These are phyloP conservation scores for Zelleria hepariella DNA, from an alignment of 2,888 invertebrate genomes.

Conservation along the genomic window DNA sequence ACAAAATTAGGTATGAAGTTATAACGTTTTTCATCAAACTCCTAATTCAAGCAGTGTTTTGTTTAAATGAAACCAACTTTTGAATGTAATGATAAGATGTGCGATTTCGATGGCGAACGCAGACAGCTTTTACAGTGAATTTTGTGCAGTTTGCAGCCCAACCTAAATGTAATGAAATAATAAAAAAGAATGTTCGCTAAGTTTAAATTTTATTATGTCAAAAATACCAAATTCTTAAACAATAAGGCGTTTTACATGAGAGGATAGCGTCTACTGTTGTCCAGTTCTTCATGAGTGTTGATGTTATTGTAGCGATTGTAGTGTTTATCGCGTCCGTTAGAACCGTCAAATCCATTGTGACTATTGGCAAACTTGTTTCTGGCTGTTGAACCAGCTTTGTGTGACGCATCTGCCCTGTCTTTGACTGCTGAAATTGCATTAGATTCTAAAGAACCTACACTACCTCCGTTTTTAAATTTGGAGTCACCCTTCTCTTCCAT, in stretches of 20 bases:
- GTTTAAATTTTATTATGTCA: not conserved
- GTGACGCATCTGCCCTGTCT: slow-evolving; percentile 24
- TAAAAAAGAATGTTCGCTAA: not conserved
- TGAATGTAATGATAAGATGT: no score
- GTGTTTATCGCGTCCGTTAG: slow-evolving; percentile 33
- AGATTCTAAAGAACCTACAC: slow-evolving; percentile 34
- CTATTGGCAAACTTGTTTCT: slow-evolving; percentile 25
- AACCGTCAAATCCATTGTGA: slow-evolving; percentile 22
- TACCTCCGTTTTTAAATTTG: slow-evolving; percentile 32
- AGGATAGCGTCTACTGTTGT: no score
- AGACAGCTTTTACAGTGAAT: no score
- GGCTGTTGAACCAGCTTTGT: slow-evolving; percentile 23
- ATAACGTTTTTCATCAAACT: no score
- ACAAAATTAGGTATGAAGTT: no score
- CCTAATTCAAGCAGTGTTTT: no score
- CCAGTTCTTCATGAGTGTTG: not conserved
- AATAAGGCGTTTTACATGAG: no score
- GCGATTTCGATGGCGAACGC: no score
- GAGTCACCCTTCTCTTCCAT: slow-evolving; percentile 35
- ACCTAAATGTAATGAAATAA: not conserved
- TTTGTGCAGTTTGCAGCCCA: no score
- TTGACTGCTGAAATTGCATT: slow-evolving; percentile 29
- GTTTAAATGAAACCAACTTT: no score
- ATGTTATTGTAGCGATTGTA: slow-evolving; percentile 11
- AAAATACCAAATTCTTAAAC: not conserved